Conservation (phyloP, 2,888 invertebrate genomes). For the Conomelus anceps region DNA sequence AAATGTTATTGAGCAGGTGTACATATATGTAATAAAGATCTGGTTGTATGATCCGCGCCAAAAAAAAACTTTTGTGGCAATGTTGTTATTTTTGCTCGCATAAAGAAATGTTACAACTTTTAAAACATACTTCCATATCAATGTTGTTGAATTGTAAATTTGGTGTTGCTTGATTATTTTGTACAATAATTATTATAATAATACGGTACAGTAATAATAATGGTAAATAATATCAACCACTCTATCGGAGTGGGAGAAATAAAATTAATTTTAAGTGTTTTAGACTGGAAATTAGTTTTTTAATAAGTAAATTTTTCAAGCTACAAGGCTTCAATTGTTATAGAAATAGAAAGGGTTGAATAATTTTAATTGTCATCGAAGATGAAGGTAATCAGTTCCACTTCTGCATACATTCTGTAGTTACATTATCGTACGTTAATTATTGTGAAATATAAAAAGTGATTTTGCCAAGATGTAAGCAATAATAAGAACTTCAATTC, state of each 20-base stretch:
- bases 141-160: conserved; percentile 25
- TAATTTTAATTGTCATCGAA: neutral
- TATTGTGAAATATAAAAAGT: neutral
- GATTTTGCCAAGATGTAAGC: conserved; percentile 21
- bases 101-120: conserved; percentile 1
- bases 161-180: conserved; percentile 23
- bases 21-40: conserved; percentile 9
- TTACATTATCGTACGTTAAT: neutral
- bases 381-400: neutral
- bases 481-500: conserved; percentile 21
- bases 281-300: conserved; percentile 1
- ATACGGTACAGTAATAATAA: conserved; percentile 1
- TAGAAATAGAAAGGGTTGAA: neutral
- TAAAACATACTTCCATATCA: conserved; percentile 26
- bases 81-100: neutral
- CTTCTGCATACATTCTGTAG: neutral
- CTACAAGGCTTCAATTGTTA: neutral
- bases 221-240: neutral
- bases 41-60: conserved; percentile 7
- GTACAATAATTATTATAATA: neutral
- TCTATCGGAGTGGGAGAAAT: neutral
- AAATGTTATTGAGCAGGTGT: neutral
- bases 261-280: conserved; percentile 4
- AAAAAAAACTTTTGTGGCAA: neutral
- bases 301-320: neutral